phyloP scores from a whole-genome alignment of 2,888 invertebrate species.

The Chloromyia formosa region DNA sequence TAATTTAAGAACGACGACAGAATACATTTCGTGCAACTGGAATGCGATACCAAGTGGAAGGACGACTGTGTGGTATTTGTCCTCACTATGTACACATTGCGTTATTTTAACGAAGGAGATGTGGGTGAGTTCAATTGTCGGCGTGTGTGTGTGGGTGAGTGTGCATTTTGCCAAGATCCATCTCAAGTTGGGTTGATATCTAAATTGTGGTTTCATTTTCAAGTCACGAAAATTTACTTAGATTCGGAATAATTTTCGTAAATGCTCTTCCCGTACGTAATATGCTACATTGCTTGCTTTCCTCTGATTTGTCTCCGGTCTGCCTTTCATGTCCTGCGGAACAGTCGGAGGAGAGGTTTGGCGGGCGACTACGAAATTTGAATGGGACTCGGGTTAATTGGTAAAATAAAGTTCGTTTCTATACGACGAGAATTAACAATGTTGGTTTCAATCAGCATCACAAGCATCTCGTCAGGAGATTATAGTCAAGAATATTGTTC shows the following conservation, averaged over 20 bases:
- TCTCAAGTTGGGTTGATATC: constrained; percentile 14
- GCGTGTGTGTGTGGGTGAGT: background rate
- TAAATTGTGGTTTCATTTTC: constrained; percentile 38
- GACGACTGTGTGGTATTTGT: background rate
- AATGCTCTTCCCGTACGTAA: constrained; percentile 3
- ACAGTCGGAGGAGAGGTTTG: too few relatives aligned
- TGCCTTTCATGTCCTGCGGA: background rate
- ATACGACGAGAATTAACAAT: constrained; percentile 33
- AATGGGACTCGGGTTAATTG: constrained; percentile 34
- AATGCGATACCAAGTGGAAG: too few relatives aligned
- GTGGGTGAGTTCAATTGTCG: background rate
- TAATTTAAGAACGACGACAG: constrained; percentile 24
- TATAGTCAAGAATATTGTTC: too few relatives aligned
- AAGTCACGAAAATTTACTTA: constrained; percentile 39
- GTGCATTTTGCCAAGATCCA: constrained; percentile 26
- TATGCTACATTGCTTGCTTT: background rate
- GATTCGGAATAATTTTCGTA: constrained; percentile 37
- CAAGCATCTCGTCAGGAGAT: too few relatives aligned
- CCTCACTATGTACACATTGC: background rate
- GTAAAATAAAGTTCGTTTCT: constrained; percentile 32
- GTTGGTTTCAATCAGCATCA: constrained; percentile 37
- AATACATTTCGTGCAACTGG: background rate
- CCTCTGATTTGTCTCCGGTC: constrained; percentile 13
- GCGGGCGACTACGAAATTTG: background rate
- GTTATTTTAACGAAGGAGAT: background rate